Base-by-base conservation (phyloP, 1,140 invertebrate species). In the Calephelis virginiensis region DNA sequence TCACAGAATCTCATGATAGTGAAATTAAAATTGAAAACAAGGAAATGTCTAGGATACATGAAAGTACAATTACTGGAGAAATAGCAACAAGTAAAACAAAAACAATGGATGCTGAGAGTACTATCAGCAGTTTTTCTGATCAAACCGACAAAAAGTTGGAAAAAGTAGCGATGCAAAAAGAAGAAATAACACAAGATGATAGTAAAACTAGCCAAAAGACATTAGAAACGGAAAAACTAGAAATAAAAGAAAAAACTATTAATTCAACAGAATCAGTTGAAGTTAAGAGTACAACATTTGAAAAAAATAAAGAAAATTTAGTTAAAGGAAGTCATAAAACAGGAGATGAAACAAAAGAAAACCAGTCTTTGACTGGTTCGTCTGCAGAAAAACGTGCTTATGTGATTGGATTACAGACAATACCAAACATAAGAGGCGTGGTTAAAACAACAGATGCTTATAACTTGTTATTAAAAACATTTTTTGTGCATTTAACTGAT, bases 401-500 rank as follows among this genome's bases (percentile, higher is more conserved):
- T 61, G 67, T 63, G 0, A 73, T 89, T 62, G 88, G 86, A 17
- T 70, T 81, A 60, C 80, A 90, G 73, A 83, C 83, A 0, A 85
- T 90, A 61, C 78, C 82, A 14, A 77, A 82, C 64, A 78, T 90
- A 43, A 80, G 67, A 67, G 78, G 77, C 1, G 67, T 62, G 28
- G 67, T 73, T 8, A 75, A 83, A 50, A 78, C 77, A 11, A 75
- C 76, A 4, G 69, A 75, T 47, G 76, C 84, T 50, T 84, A 79
- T 43, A 73, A 87, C 68, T 72, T 82, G 49, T 61, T 91, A 46
- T 64, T 92, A 10, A 90, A 88, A 75, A 88, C 82, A 7, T 90
- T 92, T 71, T 86, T 91, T 65, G 73, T 90, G 17, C 84, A 91
- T 74, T 68, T 91, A 53, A 91, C 90, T 6, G 85, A 90, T 65